These are phyloP conservation scores for Alviniconcha marisindica DNA, from an alignment of 1,140 invertebrate species.

Conservation along the genomic window DNA sequence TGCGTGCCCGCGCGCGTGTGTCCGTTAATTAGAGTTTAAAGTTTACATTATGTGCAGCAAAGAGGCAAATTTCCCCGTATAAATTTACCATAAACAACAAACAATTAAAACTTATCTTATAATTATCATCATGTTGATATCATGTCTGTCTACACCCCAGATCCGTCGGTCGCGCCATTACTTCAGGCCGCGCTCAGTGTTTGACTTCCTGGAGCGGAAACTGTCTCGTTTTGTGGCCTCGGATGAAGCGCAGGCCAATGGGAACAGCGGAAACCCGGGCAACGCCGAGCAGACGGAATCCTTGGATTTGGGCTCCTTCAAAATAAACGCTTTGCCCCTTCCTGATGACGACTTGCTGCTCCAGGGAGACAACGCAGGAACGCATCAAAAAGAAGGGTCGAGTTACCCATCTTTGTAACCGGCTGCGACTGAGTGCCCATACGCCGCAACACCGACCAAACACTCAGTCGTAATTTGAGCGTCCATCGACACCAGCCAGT, in stretches of 20 bases:
- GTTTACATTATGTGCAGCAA: no score
- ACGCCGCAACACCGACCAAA: no score
- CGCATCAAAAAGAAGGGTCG: no score
- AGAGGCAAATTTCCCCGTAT: background rate
- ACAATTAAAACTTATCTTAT: no score
- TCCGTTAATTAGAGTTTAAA: no score
- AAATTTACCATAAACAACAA: background rate
- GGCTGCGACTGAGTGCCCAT: no score
- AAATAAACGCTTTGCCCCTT: background rate
- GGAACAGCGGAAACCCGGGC: background rate
- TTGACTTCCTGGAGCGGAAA: background rate
- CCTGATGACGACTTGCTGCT: background rate
- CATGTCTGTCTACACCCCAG: background rate
- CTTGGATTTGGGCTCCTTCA: background rate
- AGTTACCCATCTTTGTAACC: no score
- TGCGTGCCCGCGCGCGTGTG: no score
- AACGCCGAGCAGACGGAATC: background rate
- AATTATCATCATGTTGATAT: no score
- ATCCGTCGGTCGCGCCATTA: background rate
- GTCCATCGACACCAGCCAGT: no score
- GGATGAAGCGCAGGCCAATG: background rate
- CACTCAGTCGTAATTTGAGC: no score
- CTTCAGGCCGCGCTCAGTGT: background rate
- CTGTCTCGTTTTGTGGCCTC: no score
- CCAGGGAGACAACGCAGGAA: background rate